Base-by-base conservation (phyloP, 2,888 invertebrate species). In the Malthinus seriepunctatus region DNA sequence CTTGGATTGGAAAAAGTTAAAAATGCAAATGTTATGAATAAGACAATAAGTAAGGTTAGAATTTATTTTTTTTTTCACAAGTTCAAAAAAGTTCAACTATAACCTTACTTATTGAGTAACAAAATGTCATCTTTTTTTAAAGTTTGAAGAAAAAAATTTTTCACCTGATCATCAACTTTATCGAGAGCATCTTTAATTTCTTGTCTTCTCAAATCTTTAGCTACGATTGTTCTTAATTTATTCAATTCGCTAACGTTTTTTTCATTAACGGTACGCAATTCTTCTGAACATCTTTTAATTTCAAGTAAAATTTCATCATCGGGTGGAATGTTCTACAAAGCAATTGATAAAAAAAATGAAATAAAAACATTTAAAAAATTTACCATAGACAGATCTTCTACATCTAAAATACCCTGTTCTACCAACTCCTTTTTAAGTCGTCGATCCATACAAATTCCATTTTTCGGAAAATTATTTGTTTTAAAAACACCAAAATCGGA, bases 221-320 rank as follows among this genome's bases (percentile, higher is more conserved):
- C 61, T 5, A 76, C 74, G 6, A 73, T 70, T 9, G 66, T 65
- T 52, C 71, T 70, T 23, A 79, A 63, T 58, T 77, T 76, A 38
- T 70, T 74, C 46, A 78, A 63, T 67, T 78, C 76, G 15, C 71
- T 70, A 46, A 76, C 68, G 75, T 97, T 97, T 73, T 93, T 91
- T 77, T 88, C 87, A 64, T 92, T 87, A 6, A 93, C 84, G 14
- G 87, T 86, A 48, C 85, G 83, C 11, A 93, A 78, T 78, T 95
- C 94, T 56, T 90, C 86, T 71, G 94, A 92, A 67, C 95, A 93
- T 70, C 90, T 87, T 72, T 91, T 91, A 9, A 97, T 90, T 81
- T 96, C 96, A 8, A 85, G 81, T 63, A 94, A 80, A 70, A 97
- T 91, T 78, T 96, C 96, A 79, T 95, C 94, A 70, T 93, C 90